A percentile compares a stretch with the other conserved stretches of the same genome.
Evolutionary conservation across 2,113 vertebrate species (phyloP).

Genomic region (Aspiorhynchus laticeps): DNA sequence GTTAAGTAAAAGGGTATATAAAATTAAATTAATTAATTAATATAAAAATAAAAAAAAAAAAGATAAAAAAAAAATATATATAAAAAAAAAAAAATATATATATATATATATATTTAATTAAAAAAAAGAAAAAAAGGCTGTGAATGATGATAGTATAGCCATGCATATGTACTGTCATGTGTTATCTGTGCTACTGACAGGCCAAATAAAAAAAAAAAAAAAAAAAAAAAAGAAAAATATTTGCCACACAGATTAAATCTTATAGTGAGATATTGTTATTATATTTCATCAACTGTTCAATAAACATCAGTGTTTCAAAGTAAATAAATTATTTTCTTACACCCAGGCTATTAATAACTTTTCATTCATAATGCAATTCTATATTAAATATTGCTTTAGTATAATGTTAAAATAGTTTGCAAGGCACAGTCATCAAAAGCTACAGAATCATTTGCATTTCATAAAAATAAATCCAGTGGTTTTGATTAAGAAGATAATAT

Average conservation of each 20-base stretch:
- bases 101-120: too few relatives aligned
- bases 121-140: too few relatives aligned
- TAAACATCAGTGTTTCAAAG: not conserved
- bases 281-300: not conserved
- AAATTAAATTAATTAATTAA: too few relatives aligned
- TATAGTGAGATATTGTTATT: not conserved
- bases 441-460: not conserved
- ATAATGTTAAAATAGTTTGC: not conserved
- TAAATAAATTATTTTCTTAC: not conserved
- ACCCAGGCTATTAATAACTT: not conserved
- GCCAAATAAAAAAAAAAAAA: too few relatives aligned
- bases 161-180: too few relatives aligned
- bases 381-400: conserved; percentile 13
- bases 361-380: not conserved
- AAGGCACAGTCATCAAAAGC: not conserved
- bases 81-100: too few relatives aligned
- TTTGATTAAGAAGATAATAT: not conserved
- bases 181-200: too few relatives aligned
- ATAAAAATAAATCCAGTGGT: conserved; percentile 1
- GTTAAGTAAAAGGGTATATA: too few relatives aligned
- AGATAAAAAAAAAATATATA: too few relatives aligned
- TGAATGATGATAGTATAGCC: too few relatives aligned
- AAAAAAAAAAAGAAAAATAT: too few relatives aligned
- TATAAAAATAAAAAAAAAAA: too few relatives aligned
- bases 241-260: not conserved